These are phyloP conservation scores for Aleadryas rufinucha DNA, from an alignment of 2,113 vertebrate species.

Conservation along the genomic window DNA sequence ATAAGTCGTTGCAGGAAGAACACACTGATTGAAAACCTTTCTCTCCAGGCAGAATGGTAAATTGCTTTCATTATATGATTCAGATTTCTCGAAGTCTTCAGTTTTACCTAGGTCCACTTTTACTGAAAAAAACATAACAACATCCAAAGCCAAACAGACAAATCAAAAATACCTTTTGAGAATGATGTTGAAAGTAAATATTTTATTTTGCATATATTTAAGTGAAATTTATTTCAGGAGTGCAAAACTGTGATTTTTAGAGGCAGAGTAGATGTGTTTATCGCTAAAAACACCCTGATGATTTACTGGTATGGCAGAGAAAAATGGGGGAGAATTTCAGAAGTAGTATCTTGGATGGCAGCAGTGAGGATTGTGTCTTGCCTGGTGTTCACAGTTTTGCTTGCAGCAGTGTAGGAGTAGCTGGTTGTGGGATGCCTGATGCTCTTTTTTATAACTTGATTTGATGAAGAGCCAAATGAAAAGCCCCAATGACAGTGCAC, in stretches of 20 bases:
- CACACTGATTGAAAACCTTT: not conserved
- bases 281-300: not conserved
- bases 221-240: not conserved
- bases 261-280: not conserved
- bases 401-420: not conserved
- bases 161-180: not conserved
- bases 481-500: not conserved
- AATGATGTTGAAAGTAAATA: not conserved
- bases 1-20: slow-evolving; percentile 11
- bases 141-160: not conserved
- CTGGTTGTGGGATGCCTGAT: not conserved
- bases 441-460: not conserved
- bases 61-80: slow-evolving; percentile 7
- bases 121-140: not conserved
- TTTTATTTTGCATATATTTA: not conserved
- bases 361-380: not conserved
- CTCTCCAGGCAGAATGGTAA: not conserved
- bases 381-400: not conserved
- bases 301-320: not conserved
- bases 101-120: not conserved
- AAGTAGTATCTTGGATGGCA: not conserved
- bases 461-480: not conserved
- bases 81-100: not conserved
- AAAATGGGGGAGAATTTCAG: not conserved
- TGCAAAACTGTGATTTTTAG: not conserved